A percentile compares a stretch with the other conserved stretches of the same genome.
These are phyloP conservation scores for Pterostichus niger DNA, from an alignment of 2,888 invertebrate genomes.

Conservation along the genomic window DNA sequence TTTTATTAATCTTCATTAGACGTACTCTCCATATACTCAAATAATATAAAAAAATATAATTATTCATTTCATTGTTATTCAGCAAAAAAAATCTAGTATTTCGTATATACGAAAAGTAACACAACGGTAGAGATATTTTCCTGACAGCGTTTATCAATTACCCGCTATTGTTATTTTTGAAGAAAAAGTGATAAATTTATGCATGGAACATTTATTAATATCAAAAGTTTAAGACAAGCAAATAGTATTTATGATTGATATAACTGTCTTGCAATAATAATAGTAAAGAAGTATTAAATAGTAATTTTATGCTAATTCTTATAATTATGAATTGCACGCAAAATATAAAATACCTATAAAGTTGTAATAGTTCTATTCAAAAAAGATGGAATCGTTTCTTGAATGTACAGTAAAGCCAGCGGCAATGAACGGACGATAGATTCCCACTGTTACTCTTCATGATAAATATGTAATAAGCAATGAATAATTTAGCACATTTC, in stretches of 20 bases:
- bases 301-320: conserved; percentile 30
- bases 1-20: no score
- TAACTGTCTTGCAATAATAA: conserved; percentile 27
- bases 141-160: background rate
- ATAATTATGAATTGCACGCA: conserved; percentile 33
- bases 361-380: conserved; percentile 18
- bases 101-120: background rate
- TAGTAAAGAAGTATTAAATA: conserved; percentile 24
- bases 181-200: background rate
- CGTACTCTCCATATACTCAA: no score
- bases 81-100: no score
- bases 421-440: conserved; percentile 7
- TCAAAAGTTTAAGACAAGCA: conserved; percentile 11
- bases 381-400: background rate
- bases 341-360: conserved; percentile 26
- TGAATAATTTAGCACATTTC: conserved; percentile 67
- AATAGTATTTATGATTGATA: conserved; percentile 37
- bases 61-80: no score
- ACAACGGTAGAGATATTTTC: background rate
- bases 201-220: background rate
- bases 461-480: conserved; percentile 57
- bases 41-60: no score
- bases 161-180: no score
- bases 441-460: conserved; percentile 56
- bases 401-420: background rate